Base-by-base conservation (phyloP, 2,113 vertebrate species). In the Romanogobio albipinnatus region DNA sequence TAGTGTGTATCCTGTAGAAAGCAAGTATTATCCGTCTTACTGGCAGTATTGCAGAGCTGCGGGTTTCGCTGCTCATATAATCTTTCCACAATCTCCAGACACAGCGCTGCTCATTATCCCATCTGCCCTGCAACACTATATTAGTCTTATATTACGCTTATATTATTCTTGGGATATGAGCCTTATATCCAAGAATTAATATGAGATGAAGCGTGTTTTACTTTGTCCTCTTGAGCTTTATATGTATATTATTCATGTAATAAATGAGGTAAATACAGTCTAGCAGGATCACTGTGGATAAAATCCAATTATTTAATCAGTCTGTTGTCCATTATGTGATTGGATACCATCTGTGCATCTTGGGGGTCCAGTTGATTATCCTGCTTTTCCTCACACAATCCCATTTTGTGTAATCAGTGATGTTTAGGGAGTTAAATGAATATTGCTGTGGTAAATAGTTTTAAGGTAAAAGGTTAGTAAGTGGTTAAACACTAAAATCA, bases 21-120 rank as follows among this genome's bases (percentile, higher is more conserved):
- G 66, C 61, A 61, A 49, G 81, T 62, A 14, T 59, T 76, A 61
- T 87, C 49, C 51, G 73, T 85, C 61, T 76, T 73, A 59, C 59
- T 88, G 68, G 82, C 15, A 59, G 61, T 75, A 71, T 73, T 59
- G 49, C 64, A 84, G 81, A 74, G 15, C 49, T 80, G 45, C 33
- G 2, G 76, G 70, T 81, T 8, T 81, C 7, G 24, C 53, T 26
- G 43, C 22, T 76, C 78, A 82, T 86, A 64, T 49, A 73, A 58
- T 19, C 10, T 17, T 58, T 59, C 33, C 26, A 13, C 74, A 22
- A 77, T 51, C 73, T 29, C 10, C 39, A 82, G 80, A 86, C 49
- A 45, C n/a, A 43, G 11, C 22, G 7, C 76, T 78, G 3, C 53
- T n/a, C 33, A 5, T 22, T 64, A 19, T 24, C 33, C 43, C 26